Base-by-base conservation (phyloP, 2,113 vertebrate genomes). In the Apus apus region DNA sequence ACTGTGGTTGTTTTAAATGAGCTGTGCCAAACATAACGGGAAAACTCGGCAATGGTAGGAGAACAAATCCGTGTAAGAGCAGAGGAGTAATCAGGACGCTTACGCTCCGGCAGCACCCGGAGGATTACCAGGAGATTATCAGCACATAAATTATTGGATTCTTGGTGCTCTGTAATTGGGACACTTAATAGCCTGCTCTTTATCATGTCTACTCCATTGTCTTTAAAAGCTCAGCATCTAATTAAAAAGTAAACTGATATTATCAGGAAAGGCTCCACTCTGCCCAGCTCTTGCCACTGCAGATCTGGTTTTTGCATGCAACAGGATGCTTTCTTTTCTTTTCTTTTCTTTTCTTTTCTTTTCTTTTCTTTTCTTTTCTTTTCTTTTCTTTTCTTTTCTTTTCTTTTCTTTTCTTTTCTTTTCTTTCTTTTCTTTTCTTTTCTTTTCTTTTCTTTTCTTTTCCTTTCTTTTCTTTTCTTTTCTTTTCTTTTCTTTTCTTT, bases 51-150 rank as follows among this genome's bases (percentile, higher is more conserved):
- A 76, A 95, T 86, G 94, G 96, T 92, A 84, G 50, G 85, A 97
- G 97, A 97, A 92, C 93, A 97, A 95, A 97, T 96, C 96, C 89
- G 27, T 84, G 83, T 85, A 75, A 96, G 76, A 97, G 92, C 94
- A 86, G 78, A 96, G 94, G 95, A 96, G 94, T 94, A 96, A 97
- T 92, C 87, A 90, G 96, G 98, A 96, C 73, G 89, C 97, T 97
- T 97, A 93, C 7, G 74, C 77, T 93, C 94, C 81, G 97, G 97
- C 97, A 97, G 97, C 98, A 98, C 97, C 96, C 97, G 45, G 94
- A 97, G 98, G 97, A 98, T 98, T 98, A 98, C 97, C 96, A 97
- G 94, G 95, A 98, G 97, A 98, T 98, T 98, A 98, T 98, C 98
- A 98, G 98, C 93, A 97, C 97, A 97, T 98, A 98, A 98, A 98